Evolutionary conservation across 2,797 vertebrate species (phyloP).

Genomic region (Micropoecilia bifurca): DNA sequence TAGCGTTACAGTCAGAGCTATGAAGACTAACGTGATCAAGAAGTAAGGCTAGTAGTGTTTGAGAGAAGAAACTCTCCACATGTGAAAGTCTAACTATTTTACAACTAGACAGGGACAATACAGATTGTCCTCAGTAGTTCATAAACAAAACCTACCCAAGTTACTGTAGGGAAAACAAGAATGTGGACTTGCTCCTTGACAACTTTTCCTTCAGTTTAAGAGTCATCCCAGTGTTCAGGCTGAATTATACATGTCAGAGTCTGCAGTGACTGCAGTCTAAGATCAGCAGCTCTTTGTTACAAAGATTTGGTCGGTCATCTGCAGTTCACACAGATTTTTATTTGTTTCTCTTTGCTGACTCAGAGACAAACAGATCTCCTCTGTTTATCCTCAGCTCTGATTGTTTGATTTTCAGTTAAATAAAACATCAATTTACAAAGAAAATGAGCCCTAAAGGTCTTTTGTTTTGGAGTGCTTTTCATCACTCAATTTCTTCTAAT

Average conservation of each 20-base stretch:
- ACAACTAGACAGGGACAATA: not conserved
- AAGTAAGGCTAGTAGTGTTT: not conserved
- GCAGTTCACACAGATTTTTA: not conserved
- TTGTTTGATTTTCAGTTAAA: constrained; percentile 31
- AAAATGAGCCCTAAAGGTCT: not conserved
- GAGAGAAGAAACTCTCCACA: not conserved
- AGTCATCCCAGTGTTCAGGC: not conserved
- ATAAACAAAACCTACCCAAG: constrained; percentile 10
- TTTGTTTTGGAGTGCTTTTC: constrained; percentile 8
- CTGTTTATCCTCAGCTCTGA: not conserved
- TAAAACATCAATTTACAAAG: constrained; percentile 19
- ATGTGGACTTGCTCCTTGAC: constrained; percentile 16
- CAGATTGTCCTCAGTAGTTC: constrained; percentile 2
- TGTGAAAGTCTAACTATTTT: not conserved
- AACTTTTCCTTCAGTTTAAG: constrained; percentile 3
- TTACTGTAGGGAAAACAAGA: constrained; percentile 28
- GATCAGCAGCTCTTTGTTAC: constrained; percentile 30
- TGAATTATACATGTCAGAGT: constrained; percentile 21
- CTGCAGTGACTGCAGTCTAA: constrained; percentile 6
- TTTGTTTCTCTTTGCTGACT: not conserved
- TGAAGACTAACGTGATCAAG: not conserved
- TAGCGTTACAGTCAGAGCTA: not conserved
- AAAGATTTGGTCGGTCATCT: constrained; percentile 31
- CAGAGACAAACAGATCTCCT: constrained; percentile 12
- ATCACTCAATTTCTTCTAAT: not conserved